Percentiles rank a stretch among this genome's conserved stretches.
phyloP scores from a whole-genome alignment of 2,113 vertebrate species.

The Tapirus terrestris region DNA sequence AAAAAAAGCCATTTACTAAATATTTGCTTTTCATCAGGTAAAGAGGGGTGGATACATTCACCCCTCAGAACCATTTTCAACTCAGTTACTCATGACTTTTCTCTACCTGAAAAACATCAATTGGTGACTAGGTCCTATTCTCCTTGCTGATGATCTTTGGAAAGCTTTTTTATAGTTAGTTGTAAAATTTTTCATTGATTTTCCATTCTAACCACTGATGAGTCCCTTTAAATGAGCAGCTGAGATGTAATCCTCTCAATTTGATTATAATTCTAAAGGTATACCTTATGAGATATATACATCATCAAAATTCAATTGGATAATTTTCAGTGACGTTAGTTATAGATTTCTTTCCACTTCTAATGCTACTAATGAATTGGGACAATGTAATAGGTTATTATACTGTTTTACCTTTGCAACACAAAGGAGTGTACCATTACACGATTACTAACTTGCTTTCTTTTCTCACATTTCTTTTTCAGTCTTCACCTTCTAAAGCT shows the following conservation, averaged over 20 bases:
- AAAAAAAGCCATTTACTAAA: not conserved
- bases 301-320: not conserved
- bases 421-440: not conserved
- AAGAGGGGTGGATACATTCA: not conserved
- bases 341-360: not conserved
- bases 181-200: not conserved
- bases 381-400: slow-evolving; percentile 20
- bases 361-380: not conserved
- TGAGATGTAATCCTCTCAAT: slow-evolving; percentile 2
- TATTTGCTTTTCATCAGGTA: not conserved
- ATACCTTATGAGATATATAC: not conserved
- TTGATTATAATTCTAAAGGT: not conserved
- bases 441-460: not conserved
- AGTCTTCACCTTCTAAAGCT: not conserved
- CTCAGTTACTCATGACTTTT: not conserved
- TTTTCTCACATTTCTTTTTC: not conserved
- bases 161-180: not conserved
- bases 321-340: slow-evolving; percentile 22
- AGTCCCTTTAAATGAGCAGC: slow-evolving; percentile 9
- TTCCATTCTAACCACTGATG: not conserved
- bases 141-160: not conserved
- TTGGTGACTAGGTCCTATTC: not conserved
- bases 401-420: not conserved
- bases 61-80: not conserved
- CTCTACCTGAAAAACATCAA: not conserved